These are phyloP conservation scores for Coracias cyanogaster DNA, from an alignment of 2,797 vertebrate species.

Conservation along the genomic window DNA sequence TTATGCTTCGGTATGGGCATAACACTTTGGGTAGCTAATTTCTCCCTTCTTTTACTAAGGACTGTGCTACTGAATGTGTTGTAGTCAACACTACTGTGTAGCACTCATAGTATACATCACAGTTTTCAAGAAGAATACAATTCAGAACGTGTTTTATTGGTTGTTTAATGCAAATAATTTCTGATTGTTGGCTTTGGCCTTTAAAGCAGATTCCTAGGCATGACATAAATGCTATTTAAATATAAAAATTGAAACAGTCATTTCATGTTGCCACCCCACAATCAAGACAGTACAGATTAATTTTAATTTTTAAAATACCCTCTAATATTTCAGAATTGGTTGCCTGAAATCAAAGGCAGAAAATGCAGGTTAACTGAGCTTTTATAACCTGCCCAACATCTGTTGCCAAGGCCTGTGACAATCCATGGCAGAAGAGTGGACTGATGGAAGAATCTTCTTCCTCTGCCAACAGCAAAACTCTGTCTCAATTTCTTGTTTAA, in stretches of 20 bases:
- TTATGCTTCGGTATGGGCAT: background rate
- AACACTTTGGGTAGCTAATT: background rate
- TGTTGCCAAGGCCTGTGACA: background rate
- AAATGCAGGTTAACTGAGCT: background rate
- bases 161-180: background rate
- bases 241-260: background rate
- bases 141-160: background rate
- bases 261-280: background rate
- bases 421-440: background rate
- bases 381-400: background rate
- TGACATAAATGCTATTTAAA: background rate
- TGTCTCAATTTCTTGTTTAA: background rate
- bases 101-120: background rate
- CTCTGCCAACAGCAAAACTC: background rate
- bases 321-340: background rate
- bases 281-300: background rate
- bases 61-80: background rate
- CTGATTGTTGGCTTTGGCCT: background rate
- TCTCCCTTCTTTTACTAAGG: background rate
- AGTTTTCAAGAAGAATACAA: background rate
- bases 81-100: background rate
- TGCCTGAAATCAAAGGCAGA: background rate
- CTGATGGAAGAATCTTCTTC: background rate
- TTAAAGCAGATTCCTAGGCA: background rate
- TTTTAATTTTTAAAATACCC: background rate